Base-by-base conservation (phyloP, 2,888 invertebrate genomes). In the Toxonevra muliebris region DNA sequence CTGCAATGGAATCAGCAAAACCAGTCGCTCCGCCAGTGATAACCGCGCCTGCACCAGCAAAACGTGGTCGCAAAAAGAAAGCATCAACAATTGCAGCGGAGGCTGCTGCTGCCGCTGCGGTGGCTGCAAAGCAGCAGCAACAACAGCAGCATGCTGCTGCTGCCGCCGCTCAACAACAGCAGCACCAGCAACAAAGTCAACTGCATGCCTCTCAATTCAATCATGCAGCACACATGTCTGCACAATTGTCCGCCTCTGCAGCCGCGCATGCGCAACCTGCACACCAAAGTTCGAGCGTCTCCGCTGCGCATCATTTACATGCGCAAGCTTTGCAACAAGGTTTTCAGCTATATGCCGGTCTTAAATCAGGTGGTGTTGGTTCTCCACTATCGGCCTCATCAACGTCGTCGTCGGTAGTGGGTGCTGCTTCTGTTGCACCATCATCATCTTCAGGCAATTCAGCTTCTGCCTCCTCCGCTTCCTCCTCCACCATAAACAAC, bases 271-370 rank as follows among this genome's bases (percentile, higher is more conserved):
- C 62, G 5, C 70, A 70, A 20, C 70, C 73, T 1, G 72, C 75
- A 7, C 85, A 67, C 73, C 84, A 48, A 83, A 86, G 73, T 43
- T 71, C 79, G 0, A 68, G 58, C 4, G 73, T 74, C 4, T 72
- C 75, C 1, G 74, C 77, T 0, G 76, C 77, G 3, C 74, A 77
- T 45, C 81, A 81, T 17, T 78, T 80, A 9, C 83, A 83, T 65
- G 81, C 83, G 13, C 76, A 82, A 69, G 81, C 79, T 10, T 75
- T 82, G 69, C 81, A 83, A 71, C 84, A 82, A 79, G 88, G 88
- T 74, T 89, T 89, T 79, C 89, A 89, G 74, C 87, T 89, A 13
- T 89, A 89, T 76, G 87, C 88, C 1, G 88, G 88, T 8, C 78
- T 88, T 15, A 89, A 89, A 73, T 86, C 84, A 0, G 80, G 82